Base-by-base conservation (phyloP, 2,113 vertebrate species). In the Vidua macroura region DNA sequence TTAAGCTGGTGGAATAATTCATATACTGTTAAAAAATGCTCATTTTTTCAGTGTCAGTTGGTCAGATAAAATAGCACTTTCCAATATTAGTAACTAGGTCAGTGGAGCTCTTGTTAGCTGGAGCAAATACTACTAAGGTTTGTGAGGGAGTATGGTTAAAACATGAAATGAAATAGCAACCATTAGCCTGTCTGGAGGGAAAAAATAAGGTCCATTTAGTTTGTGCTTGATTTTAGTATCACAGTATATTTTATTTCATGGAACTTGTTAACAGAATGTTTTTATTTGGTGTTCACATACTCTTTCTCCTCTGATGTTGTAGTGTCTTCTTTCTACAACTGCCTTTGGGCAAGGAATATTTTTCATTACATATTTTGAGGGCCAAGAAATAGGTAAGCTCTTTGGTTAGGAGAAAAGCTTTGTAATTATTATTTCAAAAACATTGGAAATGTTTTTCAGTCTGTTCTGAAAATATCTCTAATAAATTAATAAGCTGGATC, bases 311-410 rank as follows among this genome's bases (percentile, higher is more conserved):
- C 35, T 35, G 58, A 12, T 88, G 5, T 22, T 56, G 3, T 70
- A 98, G 98, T 98, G 97, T 88, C 93, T 98, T 44, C 95, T 98
- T 69, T 97, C 98, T 68, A 98, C 98, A 66, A 97, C 98, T 0
- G 97, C 98, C 39, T 98, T 98, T 68, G 98, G 98, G 41, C 97
- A 98, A 84, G 98, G 98, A 92, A 91, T 98, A 25, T 97, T 97
- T 94, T 95, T 98, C 69, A 91, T 98, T 70, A 98, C 97, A 5
- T 95, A 96, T 76, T 97, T 98, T 78, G 98, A 98, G 58, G 96
- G 95, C 44, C 96, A 98, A 90, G 98, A 97, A 95, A 66, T 78
- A 97, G 98, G 98, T 98, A 97, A 97, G 97, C 22, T 37, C 5
- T 43, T 37, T 1, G 1, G 5, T 48, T 83, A 55, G 46, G 41